Evolutionary conservation across 2,888 invertebrate genomes (phyloP).

Genomic region (Empis livida): DNA sequence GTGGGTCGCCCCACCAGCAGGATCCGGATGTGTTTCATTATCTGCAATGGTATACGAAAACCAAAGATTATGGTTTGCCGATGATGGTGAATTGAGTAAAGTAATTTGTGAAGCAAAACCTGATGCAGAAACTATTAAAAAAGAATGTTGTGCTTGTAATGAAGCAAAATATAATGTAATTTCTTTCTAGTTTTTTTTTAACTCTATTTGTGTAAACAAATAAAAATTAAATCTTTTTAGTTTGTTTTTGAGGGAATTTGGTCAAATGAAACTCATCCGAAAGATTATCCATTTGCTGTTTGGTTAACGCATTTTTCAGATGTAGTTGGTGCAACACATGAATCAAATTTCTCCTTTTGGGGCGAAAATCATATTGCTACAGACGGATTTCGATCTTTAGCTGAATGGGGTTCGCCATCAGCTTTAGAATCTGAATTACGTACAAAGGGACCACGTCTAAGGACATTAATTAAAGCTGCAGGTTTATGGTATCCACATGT

Average conservation of each 20-base stretch:
- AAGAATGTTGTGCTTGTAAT: constrained; percentile 85
- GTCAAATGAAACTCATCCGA: constrained; percentile 92
- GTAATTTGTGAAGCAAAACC: constrained; percentile 65
- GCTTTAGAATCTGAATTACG: constrained; percentile 81
- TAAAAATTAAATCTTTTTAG: constrained; percentile 32
- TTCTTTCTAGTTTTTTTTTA: neutral
- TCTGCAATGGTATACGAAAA: constrained; percentile 82
- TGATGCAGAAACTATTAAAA: constrained; percentile 40
- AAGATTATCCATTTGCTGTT: constrained; percentile 80
- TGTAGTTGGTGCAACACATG: constrained; percentile 89
- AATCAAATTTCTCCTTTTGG: constrained; percentile 82
- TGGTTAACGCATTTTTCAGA: constrained; percentile 96
- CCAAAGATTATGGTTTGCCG: constrained; percentile 71
- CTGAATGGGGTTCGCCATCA: constrained; percentile 62
- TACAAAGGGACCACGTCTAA: constrained; percentile 58
- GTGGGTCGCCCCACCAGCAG: constrained; percentile 80
- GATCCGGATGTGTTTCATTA: constrained; percentile 76
- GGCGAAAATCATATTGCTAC: constrained; percentile 75
- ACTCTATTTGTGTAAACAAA: neutral
- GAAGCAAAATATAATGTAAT: constrained; percentile 83
- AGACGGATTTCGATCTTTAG: constrained; percentile 72
- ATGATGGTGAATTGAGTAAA: constrained; percentile 69
- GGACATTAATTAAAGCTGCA: constrained; percentile 78
- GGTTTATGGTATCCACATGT: constrained; percentile 85
- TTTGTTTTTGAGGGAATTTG: constrained; percentile 85